Conservation (phyloP, 2,888 invertebrate species). For the Apodemia mormo region DNA sequence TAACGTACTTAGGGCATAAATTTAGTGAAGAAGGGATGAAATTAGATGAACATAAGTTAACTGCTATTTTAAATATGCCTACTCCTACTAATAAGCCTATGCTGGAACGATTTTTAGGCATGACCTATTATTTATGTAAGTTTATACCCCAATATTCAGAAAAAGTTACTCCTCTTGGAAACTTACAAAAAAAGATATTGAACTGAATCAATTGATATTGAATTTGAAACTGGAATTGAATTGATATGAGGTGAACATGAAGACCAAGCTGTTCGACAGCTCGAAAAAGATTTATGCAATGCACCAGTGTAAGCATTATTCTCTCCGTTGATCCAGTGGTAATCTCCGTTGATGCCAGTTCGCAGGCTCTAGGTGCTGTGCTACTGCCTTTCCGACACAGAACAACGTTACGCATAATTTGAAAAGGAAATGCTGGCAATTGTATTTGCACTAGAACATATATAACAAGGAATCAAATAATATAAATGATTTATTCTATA, state of each 20-base stretch:
- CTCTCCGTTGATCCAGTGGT: neutral
- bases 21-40: too few relatives aligned
- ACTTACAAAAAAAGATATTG: neutral
- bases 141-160: conserved; percentile 31
- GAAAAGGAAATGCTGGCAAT: too few relatives aligned
- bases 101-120: conserved; percentile 36
- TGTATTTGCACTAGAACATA: too few relatives aligned
- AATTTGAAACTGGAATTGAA: too few relatives aligned
- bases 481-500: too few relatives aligned
- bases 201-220: too few relatives aligned
- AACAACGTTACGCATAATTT: too few relatives aligned
- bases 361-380: too few relatives aligned
- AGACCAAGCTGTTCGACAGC: neutral
- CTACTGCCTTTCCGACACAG: too few relatives aligned
- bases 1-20: conserved; percentile 11
- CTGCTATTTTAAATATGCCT: conserved; percentile 34
- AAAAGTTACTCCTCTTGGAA: neutral
- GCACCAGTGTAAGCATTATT: neutral
- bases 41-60: neutral
- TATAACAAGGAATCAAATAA: too few relatives aligned
- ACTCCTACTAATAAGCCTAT: conserved; percentile 22
- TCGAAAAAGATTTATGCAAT: too few relatives aligned
- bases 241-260: neutral
- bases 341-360: neutral
- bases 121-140: conserved; percentile 32